phyloP scores from a whole-genome alignment of 2,113 vertebrate genomes.

The Platichthys flesus region DNA sequence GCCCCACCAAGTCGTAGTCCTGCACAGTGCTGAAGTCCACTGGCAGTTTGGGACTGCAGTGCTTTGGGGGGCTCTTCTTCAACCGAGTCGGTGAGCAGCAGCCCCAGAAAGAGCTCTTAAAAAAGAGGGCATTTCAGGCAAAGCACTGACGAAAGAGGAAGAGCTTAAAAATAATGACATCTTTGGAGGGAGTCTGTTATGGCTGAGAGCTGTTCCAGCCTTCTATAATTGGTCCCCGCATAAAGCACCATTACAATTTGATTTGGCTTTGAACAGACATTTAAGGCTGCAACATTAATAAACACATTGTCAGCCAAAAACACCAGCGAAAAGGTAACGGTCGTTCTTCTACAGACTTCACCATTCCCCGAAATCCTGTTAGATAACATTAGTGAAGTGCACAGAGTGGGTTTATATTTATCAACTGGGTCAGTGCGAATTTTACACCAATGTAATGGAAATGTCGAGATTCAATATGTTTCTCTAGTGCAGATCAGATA shows the following conservation, averaged over 20 bases:
- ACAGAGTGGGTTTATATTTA: slow-evolving; percentile 1
- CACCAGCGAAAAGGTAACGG: not conserved
- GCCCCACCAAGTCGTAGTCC: slow-evolving; percentile 32
- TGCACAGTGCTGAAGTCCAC: slow-evolving; percentile 37
- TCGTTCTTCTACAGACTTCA: slow-evolving; percentile 8
- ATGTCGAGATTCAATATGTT: too few species aligned
- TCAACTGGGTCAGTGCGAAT: not conserved
- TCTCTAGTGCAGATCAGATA: too few species aligned
- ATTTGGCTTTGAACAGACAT: slow-evolving; percentile 56
- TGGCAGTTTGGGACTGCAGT: slow-evolving; percentile 47
- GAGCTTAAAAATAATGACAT: slow-evolving; percentile 69
- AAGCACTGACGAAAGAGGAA: slow-evolving; percentile 48
- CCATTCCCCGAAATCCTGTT: not conserved
- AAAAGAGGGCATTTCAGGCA: slow-evolving; percentile 49
- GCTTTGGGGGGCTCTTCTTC: slow-evolving; percentile 50
- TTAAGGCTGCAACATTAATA: slow-evolving; percentile 38
- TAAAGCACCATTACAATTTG: slow-evolving; percentile 55
- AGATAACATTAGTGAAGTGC: not conserved
- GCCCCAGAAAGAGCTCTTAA: slow-evolving; percentile 45
- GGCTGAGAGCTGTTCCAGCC: slow-evolving; percentile 51
- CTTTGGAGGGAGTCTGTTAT: slow-evolving; percentile 55
- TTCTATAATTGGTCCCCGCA: slow-evolving; percentile 47
- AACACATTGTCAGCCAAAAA: slow-evolving; percentile 17
- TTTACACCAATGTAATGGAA: not conserved
- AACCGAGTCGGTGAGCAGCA: slow-evolving; percentile 32